phyloP scores from a whole-genome alignment of 2,113 vertebrate genomes.

The Gymnorhina tibicen region DNA sequence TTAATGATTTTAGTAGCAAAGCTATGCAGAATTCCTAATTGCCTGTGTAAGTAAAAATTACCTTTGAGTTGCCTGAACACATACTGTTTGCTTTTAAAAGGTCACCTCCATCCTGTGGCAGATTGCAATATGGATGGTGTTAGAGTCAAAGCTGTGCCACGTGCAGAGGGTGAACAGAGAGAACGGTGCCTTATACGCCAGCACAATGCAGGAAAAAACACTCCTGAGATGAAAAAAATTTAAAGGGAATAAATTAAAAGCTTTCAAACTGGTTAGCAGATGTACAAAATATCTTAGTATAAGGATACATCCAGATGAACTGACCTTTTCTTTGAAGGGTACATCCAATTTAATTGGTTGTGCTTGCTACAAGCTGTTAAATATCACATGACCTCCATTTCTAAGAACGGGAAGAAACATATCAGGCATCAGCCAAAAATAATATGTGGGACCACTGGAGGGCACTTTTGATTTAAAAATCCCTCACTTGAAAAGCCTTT shows the following conservation, averaged over 20 bases:
- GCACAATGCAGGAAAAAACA: not conserved
- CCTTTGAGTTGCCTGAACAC: not conserved
- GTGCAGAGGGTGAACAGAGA: not conserved
- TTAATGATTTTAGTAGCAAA: not conserved
- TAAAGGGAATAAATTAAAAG: not conserved
- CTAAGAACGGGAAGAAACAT: not conserved
- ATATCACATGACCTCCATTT: not conserved
- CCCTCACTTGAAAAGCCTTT: not conserved
- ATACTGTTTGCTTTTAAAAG: not conserved
- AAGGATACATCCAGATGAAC: not conserved
- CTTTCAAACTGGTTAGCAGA: not conserved
- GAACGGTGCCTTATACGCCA: not conserved
- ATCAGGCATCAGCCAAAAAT: not conserved
- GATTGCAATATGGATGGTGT: not conserved
- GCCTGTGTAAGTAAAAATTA: not conserved
- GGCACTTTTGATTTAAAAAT: conserved; percentile 50
- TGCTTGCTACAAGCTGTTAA: not conserved
- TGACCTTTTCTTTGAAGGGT: not conserved
- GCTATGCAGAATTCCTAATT: not conserved
- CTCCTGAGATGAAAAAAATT: not conserved
- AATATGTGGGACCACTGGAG: conserved; percentile 25
- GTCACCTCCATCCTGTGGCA: not conserved
- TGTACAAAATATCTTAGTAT: not conserved
- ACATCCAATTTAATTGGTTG: not conserved
- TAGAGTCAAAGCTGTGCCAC: not conserved